These are phyloP conservation scores for Plusia festucae DNA, from an alignment of 2,888 invertebrate genomes.

Conservation along the genomic window DNA sequence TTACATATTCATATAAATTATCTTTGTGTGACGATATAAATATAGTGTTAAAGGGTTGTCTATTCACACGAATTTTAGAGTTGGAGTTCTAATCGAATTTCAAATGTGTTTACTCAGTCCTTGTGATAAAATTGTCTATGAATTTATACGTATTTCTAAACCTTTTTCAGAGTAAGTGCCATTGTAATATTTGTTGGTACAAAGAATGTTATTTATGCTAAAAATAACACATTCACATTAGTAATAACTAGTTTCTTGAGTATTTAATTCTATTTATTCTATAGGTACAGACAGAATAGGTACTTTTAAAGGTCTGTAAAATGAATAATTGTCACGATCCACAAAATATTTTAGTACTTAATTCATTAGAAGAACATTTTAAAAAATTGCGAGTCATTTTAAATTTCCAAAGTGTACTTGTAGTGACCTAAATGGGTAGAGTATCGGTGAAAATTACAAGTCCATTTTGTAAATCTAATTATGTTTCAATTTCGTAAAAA, in stretches of 20 bases:
- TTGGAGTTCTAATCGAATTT: constrained; percentile 6
- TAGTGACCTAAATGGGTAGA: background rate
- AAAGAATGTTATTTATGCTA: background rate
- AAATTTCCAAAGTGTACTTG: background rate
- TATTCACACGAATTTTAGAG: background rate
- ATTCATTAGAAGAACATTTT: background rate
- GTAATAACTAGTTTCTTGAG: background rate
- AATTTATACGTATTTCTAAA: background rate
- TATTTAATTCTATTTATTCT: background rate
- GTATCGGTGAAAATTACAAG: background rate
- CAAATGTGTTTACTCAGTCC: background rate
- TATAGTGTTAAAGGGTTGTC: constrained; percentile 1
- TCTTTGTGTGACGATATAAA: constrained; percentile 15
- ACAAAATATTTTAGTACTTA: background rate
- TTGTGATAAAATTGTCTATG: background rate
- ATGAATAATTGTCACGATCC: too few relatives aligned
- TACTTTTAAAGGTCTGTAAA: too few relatives aligned
- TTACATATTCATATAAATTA: constrained; percentile 32
- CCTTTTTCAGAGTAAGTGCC: background rate
- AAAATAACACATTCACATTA: background rate
- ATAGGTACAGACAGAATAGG: too few relatives aligned
- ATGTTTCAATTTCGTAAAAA: constrained; percentile 6
- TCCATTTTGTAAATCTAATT: constrained; percentile 1
- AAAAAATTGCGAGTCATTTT: background rate
- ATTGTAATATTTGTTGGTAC: too few relatives aligned